Base-by-base conservation (phyloP, 2,113 vertebrate genomes). In the Dryoscopus gambensis region DNA sequence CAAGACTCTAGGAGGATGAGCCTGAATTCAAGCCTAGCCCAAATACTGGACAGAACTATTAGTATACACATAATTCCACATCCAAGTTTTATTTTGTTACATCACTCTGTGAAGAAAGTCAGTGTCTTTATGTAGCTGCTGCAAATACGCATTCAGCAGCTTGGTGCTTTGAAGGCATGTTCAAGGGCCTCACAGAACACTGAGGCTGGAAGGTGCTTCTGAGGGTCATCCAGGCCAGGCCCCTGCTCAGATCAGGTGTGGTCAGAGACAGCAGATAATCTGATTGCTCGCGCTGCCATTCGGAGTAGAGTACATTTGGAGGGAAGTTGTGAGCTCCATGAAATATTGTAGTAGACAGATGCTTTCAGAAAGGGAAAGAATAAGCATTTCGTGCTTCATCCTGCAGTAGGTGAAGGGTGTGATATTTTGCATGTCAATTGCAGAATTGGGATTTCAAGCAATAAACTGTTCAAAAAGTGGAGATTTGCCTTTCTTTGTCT, bases 231-330 rank as follows among this genome's bases (percentile, higher is more conserved):
- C 6, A 1, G 46, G 23, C 42, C 44, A 30, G 50, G 3, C 25
- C 15, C n/a, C 37, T 12, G 46, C 75, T 77, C 59, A n/a, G 6
- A 42, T 31, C 9, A 13, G 33, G 10, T 52, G 67, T 7, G 3
- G 44, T 69, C 46, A 52, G 46, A 76, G 30, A 13, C 31, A 71
- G 76, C 52, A 30, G 21, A 13, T 11, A 20, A 28, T 10, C 27
- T 59, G 65, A 27, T 22, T 25, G 40, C 60, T 65, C 46, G 46
- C 13, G 15, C 23, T 69, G 53, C 19, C 30, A 30, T 13, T 67
- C 1, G 1, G n/a, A 33, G 11, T 5, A 8, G 24, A 55, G 52
- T n/a, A 30, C 6, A 1, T 12, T 24, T 35, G 40, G 60, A 78
- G 53, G 35, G 56, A 78, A 65, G 53, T 4, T 55, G n/a, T 24